A percentile compares a stretch with the other conserved stretches of the same genome.
These are phyloP conservation scores for Rynchops niger DNA, from an alignment of 2,113 vertebrate species.

Conservation along the genomic window DNA sequence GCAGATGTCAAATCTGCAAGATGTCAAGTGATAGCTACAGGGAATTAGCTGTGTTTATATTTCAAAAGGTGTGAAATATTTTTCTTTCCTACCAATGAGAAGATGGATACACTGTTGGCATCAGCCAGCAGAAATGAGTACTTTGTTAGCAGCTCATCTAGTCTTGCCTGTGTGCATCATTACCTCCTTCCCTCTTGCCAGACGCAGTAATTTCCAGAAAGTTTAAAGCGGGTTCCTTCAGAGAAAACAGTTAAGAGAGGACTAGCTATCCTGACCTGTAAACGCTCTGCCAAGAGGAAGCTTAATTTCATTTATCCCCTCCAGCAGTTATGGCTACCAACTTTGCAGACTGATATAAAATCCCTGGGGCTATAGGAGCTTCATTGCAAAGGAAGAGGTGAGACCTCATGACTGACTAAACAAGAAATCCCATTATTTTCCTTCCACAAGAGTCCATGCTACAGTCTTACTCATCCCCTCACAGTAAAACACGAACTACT, in stretches of 20 bases:
- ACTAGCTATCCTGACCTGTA: background rate
- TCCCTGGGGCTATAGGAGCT: background rate
- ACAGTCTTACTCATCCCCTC: background rate
- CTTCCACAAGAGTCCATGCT: background rate
- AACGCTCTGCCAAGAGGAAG: background rate
- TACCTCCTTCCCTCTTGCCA: background rate
- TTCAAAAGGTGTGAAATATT: background rate
- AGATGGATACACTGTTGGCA: background rate
- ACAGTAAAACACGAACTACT: background rate
- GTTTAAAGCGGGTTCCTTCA: background rate
- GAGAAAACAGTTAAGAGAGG: background rate
- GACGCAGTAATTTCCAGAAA: background rate
- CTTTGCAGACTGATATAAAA: background rate
- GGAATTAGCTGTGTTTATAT: background rate
- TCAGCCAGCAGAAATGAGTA: background rate
- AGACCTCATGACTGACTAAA: background rate
- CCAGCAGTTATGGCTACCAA: background rate
- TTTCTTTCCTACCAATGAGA: background rate
- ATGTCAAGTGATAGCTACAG: background rate
- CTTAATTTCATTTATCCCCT: background rate
- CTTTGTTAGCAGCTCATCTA: background rate
- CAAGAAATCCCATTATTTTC: background rate
- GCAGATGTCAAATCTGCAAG: background rate
- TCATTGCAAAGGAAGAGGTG: background rate
- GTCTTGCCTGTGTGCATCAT: background rate